phyloP scores from a whole-genome alignment of 2,113 vertebrate genomes.

The Poecile atricapillus region DNA sequence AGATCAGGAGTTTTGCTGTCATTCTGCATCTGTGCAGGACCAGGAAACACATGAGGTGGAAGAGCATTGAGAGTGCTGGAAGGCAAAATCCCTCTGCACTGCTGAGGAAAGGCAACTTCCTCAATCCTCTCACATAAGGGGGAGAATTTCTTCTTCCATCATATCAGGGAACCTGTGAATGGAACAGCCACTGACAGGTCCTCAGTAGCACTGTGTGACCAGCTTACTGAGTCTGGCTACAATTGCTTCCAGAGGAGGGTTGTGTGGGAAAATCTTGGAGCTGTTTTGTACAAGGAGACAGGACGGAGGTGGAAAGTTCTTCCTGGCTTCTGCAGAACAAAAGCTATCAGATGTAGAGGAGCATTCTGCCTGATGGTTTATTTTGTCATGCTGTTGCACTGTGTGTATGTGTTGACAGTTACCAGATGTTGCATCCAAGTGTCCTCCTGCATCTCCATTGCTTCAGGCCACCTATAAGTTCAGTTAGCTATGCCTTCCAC shows the following conservation, averaged over 20 bases:
- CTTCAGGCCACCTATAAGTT: neutral
- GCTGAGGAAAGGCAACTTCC: neutral
- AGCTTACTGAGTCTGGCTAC: neutral
- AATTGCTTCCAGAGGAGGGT: neutral
- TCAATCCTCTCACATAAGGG: fast-evolving
- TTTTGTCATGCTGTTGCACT: neutral
- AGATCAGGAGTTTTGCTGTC: neutral
- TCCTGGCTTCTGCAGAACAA: neutral
- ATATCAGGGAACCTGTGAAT: neutral
- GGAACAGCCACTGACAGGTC: neutral
- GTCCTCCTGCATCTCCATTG: neutral
- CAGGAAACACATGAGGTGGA: neutral
- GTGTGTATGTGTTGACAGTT: neutral
- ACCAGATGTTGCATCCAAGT: neutral
- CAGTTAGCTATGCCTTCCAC: neutral
- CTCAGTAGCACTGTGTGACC: neutral
- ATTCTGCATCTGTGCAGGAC: neutral
- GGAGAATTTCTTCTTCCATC: neutral
- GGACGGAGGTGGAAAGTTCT: neutral
- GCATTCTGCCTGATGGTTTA: neutral
- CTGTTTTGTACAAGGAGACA: neutral
- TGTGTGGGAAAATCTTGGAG: neutral
- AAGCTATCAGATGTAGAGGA: neutral
- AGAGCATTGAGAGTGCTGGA: neutral
- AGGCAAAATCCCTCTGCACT: neutral